Evolutionary conservation across 2,888 invertebrate genomes (phyloP), one percentile per base, ranked within the genome.

Genomic region (Andrena flavipes): DNA sequence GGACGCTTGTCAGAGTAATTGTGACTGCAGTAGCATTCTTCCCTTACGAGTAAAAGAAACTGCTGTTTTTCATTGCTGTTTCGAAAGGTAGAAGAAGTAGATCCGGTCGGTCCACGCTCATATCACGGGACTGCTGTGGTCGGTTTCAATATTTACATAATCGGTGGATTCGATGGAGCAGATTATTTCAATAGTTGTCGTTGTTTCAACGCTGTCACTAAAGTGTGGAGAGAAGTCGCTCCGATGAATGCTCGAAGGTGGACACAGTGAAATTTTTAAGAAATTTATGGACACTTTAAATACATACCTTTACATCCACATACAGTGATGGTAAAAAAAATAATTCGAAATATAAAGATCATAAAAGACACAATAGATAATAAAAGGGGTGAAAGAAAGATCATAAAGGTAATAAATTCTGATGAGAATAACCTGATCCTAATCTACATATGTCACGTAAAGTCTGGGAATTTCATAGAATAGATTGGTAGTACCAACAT

Each of bases 51-150:
- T 42, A 42, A 42, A 42, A 13, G 42, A 42, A 42, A 42, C 42
- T 42, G 13, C 42, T 42, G 42, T 42, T 16, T 42, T 42, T 16
- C 42, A 42, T 42, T 42, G 42, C 42, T 42, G 16, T 42, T 16
- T 42, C 42, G 13, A 30, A 80, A 96, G 95, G 96, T 97, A 10
- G 95, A 96, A 85, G 97, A 97, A 91, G 97, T 97, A 62, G 98
- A 98, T 94, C 96, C 97, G 2, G 96, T 96, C 13, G 98, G 98
- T 30, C 97, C 98, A 0, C 95, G 98, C 71, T 98, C 98, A 0
- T 99, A 99, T 93, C 99, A 99, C 92, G 98, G 98, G n/a, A 97
- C 98, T 0, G 98, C 97, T 0, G 97, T 98, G 0, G 95, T 99
- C 0, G 97, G 97, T 0, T 96, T 96, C 88, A 96, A 97, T 90